Evolutionary conservation across 2,888 invertebrate genomes (phyloP).

Genomic region (Andrena dorsata): DNA sequence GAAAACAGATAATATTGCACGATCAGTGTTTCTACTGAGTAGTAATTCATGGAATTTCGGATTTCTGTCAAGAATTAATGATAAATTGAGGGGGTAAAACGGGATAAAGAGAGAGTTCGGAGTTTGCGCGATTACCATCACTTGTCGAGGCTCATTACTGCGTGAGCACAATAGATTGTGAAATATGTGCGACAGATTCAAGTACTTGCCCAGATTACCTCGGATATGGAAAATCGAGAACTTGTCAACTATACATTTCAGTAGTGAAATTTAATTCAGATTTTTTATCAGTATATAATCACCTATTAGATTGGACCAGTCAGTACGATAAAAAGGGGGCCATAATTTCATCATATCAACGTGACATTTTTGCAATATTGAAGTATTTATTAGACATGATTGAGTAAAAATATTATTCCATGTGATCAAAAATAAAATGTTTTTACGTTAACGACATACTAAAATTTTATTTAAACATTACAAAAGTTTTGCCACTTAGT

Average conservation of each 20-base stretch:
- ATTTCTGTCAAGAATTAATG: neutral
- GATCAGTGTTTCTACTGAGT: neutral
- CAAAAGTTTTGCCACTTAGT: neutral
- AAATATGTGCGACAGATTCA: slow-evolving; percentile 68
- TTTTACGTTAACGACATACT: neutral
- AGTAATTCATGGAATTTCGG: neutral
- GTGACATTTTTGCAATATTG: neutral
- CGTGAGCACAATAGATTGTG: slow-evolving; percentile 60
- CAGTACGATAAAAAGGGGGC: slow-evolving; percentile 23
- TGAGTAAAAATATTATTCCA: neutral
- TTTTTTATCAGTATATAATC: slow-evolving; percentile 8
- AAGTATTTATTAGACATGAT: neutral
- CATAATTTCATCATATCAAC: slow-evolving; percentile 35
- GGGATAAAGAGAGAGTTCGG: slow-evolving; percentile 16
- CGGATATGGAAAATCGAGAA: slow-evolving; percentile 17
- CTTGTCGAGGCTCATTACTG: slow-evolving; percentile 44
- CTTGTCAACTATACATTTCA: slow-evolving; percentile 9
- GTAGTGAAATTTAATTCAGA: neutral
- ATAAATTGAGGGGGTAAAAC: neutral
- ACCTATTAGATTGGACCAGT: slow-evolving; percentile 52
- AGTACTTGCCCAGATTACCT: slow-evolving; percentile 22
- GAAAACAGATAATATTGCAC: neutral
- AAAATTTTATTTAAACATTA: neutral
- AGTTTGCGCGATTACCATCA: slow-evolving; percentile 34
- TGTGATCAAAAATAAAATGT: neutral